A percentile compares a stretch with the other conserved stretches of the same genome.
Conservation (phyloP, 1,140 invertebrate species). For the Aphelenchoides besseyi region DNA sequence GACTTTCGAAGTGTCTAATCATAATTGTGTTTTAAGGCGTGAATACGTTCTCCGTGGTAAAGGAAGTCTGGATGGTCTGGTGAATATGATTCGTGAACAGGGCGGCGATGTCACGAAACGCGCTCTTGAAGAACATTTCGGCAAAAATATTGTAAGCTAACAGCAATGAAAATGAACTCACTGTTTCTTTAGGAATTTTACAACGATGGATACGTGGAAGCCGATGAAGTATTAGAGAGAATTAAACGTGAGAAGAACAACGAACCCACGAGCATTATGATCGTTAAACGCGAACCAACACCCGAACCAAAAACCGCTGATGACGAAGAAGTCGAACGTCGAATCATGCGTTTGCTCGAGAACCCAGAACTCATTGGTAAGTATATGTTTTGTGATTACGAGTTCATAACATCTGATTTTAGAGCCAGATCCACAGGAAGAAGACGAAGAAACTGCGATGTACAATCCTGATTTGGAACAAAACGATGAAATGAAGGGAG, state of each 20-base stretch:
- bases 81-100: background rate
- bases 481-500: conserved; percentile 1
- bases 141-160: background rate
- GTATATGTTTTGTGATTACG: background rate
- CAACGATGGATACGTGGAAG: background rate
- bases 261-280: background rate
- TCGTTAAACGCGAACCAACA: background rate
- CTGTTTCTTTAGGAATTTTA: background rate
- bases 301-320: conserved; percentile 3
- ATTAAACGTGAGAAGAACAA: conserved; percentile 1
- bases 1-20: too few relatives aligned
- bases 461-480: background rate
- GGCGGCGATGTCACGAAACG: background rate
- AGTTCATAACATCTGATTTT: conserved; percentile 2
- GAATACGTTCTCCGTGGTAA: background rate
- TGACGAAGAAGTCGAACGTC: conserved; percentile 9
- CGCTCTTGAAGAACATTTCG: background rate
- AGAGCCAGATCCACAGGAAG: background rate
- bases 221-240: background rate
- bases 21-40: background rate
- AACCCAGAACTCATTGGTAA: background rate
- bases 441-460: conserved; percentile 2
- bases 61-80: background rate
- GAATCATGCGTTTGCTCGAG: conserved; percentile 10
- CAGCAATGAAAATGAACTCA: background rate